Base-by-base conservation (phyloP, 2,113 vertebrate species). In the Dipodomys merriami region DNA sequence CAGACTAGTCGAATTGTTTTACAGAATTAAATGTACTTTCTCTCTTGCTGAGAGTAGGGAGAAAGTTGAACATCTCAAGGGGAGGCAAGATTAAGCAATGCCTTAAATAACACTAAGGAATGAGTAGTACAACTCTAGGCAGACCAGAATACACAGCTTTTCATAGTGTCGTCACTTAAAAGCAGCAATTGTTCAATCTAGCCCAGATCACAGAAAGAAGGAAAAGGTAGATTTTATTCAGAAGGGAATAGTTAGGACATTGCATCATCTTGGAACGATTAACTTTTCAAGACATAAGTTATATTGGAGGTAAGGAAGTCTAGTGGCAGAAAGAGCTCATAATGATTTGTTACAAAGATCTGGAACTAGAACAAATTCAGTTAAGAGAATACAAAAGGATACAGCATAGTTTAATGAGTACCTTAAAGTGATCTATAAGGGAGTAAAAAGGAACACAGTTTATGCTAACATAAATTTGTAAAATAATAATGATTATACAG, bases 81-180 rank as follows among this genome's bases (percentile, higher is more conserved):
- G 57, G 57, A 88, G 68, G 2, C 20, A 74, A 4, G 15, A 12
- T 7, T 2, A 10, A 44, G 27, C 68, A 82, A 76, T 49, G 74
- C 29, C 67, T 25, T 20, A 22, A 44, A 67, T 9, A 11, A 2
- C 29, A 25, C 12, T 0, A 6, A 10, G 2, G 49, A 72, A 33
- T n/a, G 8, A 0, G 5, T 19, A 33, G 27, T 53, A 33, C 20
- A 62, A 30, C 35, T 15, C 5, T 7, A 30, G 0, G 60, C 46
- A 4, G 27, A 5, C 60, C 64, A 9, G n/a, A 25, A 1, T 4
- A 23, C 0, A 15, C 0, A 60, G 67, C 72, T 19, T 39, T 60
- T 83, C 1, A 69, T 16, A 11, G 10, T 12, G 2, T 2, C 1
- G 67, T 44, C n/a, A 2, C 29, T 18, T 27, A 44, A 69, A 27